Evolutionary conservation across 1,140 invertebrate genomes (phyloP).

Genomic region (Halictus rubicundus): DNA sequence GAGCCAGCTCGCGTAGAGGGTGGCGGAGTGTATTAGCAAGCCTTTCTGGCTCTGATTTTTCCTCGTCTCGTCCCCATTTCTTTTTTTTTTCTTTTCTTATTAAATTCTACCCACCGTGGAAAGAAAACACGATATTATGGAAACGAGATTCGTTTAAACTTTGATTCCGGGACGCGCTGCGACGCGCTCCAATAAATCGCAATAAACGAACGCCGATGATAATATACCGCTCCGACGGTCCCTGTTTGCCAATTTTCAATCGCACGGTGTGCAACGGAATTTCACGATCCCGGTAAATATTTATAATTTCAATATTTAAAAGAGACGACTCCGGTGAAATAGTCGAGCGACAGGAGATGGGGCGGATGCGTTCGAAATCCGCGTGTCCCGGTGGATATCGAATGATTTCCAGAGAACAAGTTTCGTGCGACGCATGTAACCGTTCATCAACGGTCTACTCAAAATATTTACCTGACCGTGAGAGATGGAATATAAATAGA

Average conservation of each 20-base stretch:
- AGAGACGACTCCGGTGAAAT: not conserved
- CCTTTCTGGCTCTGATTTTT: slow-evolving; percentile 50
- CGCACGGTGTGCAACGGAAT: no score
- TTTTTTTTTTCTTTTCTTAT: not conserved
- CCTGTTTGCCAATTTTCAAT: not conserved
- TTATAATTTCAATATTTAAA: slow-evolving; percentile 34
- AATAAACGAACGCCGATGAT: slow-evolving; percentile 2
- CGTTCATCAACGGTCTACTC: not conserved
- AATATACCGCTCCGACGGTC: not conserved
- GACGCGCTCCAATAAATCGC: slow-evolving; percentile 10
- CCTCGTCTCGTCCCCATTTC: slow-evolving; percentile 2
- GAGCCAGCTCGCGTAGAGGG: not conserved
- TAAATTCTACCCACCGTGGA: no score
- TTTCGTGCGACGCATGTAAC: slow-evolving; percentile 19
- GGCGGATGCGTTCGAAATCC: not conserved
- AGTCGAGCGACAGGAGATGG: not conserved
- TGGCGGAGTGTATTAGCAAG: slow-evolving; percentile 47
- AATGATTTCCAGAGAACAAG: slow-evolving; percentile 3
- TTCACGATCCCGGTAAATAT: slow-evolving; percentile 20
- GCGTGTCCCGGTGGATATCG: slow-evolving; percentile 3
- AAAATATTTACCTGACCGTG: slow-evolving; percentile 63
- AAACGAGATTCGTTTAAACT: slow-evolving; percentile 23
- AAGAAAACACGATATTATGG: not conserved
- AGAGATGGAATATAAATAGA: slow-evolving; percentile 72
- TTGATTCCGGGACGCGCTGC: not conserved